A percentile compares a stretch with the other conserved stretches of the same genome.
Evolutionary conservation across 1,140 invertebrate genomes (phyloP).

Genomic region (Anadara kagoshimensis): DNA sequence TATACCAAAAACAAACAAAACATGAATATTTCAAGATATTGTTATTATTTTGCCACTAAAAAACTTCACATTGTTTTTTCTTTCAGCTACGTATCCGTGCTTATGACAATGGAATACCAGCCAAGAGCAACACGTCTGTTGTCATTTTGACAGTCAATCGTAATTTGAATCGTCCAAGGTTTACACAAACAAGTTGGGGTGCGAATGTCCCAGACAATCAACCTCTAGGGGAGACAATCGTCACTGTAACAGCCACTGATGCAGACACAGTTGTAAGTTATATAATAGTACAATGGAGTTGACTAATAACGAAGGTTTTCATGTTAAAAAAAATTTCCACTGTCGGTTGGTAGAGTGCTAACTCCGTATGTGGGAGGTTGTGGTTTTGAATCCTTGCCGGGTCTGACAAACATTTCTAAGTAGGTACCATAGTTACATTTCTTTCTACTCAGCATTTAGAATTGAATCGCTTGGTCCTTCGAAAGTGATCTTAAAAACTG

Average conservation of each 20-base stretch:
- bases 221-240: conserved; percentile 23
- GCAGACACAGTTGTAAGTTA: conserved; percentile 39
- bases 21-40: too few relatives aligned
- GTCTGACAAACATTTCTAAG: too few relatives aligned
- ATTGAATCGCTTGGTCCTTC: too few relatives aligned
- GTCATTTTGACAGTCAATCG: conserved; percentile 51
- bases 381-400: too few relatives aligned
- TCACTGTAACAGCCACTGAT: conserved; percentile 43
- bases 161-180: conserved; percentile 50
- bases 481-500: too few relatives aligned
- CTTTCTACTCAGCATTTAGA: too few relatives aligned
- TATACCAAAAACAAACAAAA: too few relatives aligned
- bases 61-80: not conserved
- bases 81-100: conserved; percentile 51
- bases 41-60: not conserved
- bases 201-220: conserved; percentile 28
- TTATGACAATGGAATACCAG: conserved; percentile 56
- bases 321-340: too few relatives aligned
- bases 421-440: too few relatives aligned
- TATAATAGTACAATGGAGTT: not conserved
- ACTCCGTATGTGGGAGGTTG: too few relatives aligned
- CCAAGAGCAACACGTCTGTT: conserved; percentile 44
- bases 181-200: conserved; percentile 21
- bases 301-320: not conserved
- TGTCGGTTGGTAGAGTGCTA: too few relatives aligned